These are phyloP conservation scores for Gobio occitaniae DNA, from an alignment of 2,797 vertebrate species.

Conservation along the genomic window DNA sequence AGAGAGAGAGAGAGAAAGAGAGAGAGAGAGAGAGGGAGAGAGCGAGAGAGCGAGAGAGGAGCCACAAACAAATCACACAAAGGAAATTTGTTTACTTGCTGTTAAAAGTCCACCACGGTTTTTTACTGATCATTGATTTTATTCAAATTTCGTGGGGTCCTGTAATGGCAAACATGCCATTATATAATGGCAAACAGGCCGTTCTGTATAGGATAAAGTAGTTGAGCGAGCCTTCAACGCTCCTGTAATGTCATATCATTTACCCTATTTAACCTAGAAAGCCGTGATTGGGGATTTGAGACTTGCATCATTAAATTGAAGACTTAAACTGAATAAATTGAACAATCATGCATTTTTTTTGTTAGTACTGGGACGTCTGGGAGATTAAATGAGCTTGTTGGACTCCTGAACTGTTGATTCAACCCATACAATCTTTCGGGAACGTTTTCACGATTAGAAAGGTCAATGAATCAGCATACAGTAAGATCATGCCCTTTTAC, in stretches of 20 bases:
- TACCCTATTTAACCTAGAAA: conserved; percentile 25
- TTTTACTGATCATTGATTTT: conserved; percentile 33
- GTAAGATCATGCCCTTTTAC: conserved; percentile 35
- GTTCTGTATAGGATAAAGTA: background rate
- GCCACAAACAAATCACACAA: conserved; percentile 15
- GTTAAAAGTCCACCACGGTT: conserved; percentile 17
- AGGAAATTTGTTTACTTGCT: conserved; percentile 41
- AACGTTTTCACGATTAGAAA: conserved; percentile 15
- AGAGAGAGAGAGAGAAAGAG: conserved; percentile 43
- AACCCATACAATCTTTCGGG: conserved; percentile 1
- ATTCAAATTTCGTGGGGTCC: conserved; percentile 3
- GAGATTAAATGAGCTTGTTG: conserved; percentile 1
- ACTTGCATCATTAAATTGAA: conserved; percentile 22
- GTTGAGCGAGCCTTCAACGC: background rate
- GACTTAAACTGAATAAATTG: background rate
- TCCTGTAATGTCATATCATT: conserved; percentile 14
- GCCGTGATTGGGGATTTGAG: background rate
- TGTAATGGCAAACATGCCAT: conserved; percentile 21
- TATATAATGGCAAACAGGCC: background rate
- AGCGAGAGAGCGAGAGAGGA: conserved; percentile 32
- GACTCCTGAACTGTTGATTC: conserved; percentile 23
- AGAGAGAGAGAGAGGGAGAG: conserved; percentile 47
- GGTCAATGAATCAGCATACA: conserved; percentile 17
- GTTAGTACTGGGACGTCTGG: background rate
- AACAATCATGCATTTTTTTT: background rate